Evolutionary conservation across 2,797 vertebrate genomes (phyloP), one percentile per base, ranked within the genome.

Genomic region (Eulemur rubriventer): DNA sequence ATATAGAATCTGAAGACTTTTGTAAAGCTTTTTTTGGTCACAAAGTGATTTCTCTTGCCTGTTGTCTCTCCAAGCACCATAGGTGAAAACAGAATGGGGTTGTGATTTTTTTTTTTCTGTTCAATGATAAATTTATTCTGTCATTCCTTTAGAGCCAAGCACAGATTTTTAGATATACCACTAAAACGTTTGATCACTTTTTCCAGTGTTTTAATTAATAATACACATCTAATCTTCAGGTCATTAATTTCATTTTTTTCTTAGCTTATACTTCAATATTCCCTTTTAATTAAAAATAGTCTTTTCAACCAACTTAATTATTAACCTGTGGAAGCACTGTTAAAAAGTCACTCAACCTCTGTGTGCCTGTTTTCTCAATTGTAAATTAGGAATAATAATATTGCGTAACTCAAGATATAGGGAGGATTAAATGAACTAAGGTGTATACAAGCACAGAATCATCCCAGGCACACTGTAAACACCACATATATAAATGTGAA

Each of bases 221-320:
- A 67, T 28, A 14, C 13, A n/a, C 22, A 50, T 69, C 18, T 80
- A 67, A 88, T 46, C 12, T 78, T 87, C 30, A 79, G 18, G 35
- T 80, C 59, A 91, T 79, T 76, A 75, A 82, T 46, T 94, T 86
- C 14, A 33, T 33, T 67, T 92, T 88, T 78, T 87, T 73, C 48
- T 94, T 79, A 80, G 76, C 24, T n/a, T 50, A 7, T 83, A n/a
- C 52, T 78, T 84, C 35, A 85, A 84, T 16, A 72, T 61, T 48
- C 9, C 13, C 50, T 86, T 90, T 92, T 80, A 80, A 87, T 59
- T 73, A 52, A 75, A 89, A 83, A 57, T 12, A 50, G 28, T 50
- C 50, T 91, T 80, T 76, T 80, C 93, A 89, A 85, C 28, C 93
- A 89, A 85, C 26, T 80, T 85, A 73, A 72, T 65, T 69, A 33